These are phyloP conservation scores for Leptinotarsa lineolata DNA, from an alignment of 1,140 invertebrate genomes.

Conservation along the genomic window DNA sequence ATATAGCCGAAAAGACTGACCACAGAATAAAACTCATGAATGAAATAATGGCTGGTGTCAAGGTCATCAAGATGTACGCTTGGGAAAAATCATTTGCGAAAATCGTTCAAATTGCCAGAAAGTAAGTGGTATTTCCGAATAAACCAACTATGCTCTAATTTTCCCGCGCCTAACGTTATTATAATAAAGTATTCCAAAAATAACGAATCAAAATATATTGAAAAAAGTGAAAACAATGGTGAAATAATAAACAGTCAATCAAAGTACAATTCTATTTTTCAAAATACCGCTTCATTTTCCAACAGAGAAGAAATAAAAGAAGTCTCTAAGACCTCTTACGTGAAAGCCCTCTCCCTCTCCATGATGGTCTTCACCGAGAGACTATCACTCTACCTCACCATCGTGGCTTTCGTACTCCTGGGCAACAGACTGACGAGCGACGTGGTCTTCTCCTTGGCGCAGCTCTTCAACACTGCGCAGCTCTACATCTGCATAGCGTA, in stretches of 20 bases:
- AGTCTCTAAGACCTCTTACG: slow-evolving; percentile 70
- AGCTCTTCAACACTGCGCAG: slow-evolving; percentile 75
- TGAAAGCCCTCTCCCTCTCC: slow-evolving; percentile 71
- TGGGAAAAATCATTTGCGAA: slow-evolving; percentile 80
- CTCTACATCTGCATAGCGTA: slow-evolving; percentile 74
- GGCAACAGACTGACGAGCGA: slow-evolving; percentile 67
- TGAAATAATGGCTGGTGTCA: slow-evolving; percentile 74
- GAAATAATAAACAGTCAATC: no score
- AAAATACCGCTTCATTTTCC: background rate
- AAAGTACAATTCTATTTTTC: background rate
- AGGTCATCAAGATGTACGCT: slow-evolving; percentile 86
- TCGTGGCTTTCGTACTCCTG: slow-evolving; percentile 69
- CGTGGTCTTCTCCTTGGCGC: slow-evolving; percentile 73
- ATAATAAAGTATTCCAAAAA: no score
- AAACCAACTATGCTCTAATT: no score
- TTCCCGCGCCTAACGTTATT: no score
- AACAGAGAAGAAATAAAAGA: slow-evolving; percentile 68
- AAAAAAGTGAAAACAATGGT: no score
- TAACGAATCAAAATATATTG: no score
- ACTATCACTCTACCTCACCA: slow-evolving; percentile 72
- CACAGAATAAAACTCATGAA: slow-evolving; percentile 81
- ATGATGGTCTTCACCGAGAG: slow-evolving; percentile 71
- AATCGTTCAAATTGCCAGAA: slow-evolving; percentile 65
- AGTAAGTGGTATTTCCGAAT: slow-evolving; percentile 48
- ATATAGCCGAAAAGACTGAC: slow-evolving; percentile 75